These are phyloP conservation scores for Stegodyphus dumicola DNA, from an alignment of 1,140 invertebrate genomes.

Conservation along the genomic window DNA sequence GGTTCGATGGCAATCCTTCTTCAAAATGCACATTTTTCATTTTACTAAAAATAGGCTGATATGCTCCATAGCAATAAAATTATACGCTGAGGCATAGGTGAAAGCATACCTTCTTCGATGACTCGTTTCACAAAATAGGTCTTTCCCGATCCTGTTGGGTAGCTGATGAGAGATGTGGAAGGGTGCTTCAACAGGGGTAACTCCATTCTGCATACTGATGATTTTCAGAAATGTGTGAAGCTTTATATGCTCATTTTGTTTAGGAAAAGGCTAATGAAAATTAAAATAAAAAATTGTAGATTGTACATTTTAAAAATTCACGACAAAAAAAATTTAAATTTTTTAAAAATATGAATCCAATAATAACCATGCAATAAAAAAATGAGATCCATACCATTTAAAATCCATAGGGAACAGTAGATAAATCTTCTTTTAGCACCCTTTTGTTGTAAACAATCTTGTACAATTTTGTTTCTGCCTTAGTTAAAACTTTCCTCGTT, in stretches of 20 bases:
- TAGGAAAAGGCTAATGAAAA: no score
- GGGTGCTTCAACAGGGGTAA: no score
- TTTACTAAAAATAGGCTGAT: background rate
- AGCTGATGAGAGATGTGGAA: no score
- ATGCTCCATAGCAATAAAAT: constrained; percentile 2
- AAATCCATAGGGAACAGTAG: background rate
- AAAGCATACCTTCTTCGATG: no score
- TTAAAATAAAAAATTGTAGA: background rate
- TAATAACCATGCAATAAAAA: no score
- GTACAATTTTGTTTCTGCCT: background rate
- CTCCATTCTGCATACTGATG: no score
- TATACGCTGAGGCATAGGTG: no score
- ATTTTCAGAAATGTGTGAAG: no score
- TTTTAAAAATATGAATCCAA: background rate
- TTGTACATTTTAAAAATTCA: background rate
- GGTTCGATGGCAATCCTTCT: constrained; percentile 7
- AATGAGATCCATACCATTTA: background rate
- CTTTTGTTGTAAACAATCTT: background rate
- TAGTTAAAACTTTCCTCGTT: background rate
- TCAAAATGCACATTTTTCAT: constrained; percentile 22
- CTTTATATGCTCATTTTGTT: no score
- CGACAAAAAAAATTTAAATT: background rate
- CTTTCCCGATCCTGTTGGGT: no score
- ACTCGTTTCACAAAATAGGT: no score
- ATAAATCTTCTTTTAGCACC: background rate